Conservation (phyloP, 2,888 invertebrate genomes). For the Harpalus rubripes region DNA sequence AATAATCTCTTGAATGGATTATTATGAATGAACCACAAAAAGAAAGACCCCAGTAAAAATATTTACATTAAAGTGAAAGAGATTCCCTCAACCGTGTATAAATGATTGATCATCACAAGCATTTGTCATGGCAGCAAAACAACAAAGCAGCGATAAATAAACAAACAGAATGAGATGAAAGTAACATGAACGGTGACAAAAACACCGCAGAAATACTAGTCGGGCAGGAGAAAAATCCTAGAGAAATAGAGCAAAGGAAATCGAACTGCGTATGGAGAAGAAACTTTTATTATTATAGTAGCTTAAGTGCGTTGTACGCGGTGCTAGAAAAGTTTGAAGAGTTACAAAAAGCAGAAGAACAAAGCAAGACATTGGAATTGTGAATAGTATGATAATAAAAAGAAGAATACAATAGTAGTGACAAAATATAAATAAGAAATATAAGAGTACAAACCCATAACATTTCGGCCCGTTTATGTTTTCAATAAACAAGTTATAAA, state of each 20-base stretch:
- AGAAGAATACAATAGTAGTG: too few relatives aligned
- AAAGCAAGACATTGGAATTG: not conserved
- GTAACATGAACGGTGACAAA: slow-evolving; percentile 45
- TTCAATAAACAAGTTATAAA: too few relatives aligned
- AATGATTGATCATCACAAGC: slow-evolving; percentile 47
- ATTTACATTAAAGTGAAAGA: slow-evolving; percentile 39
- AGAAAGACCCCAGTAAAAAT: slow-evolving; percentile 3
- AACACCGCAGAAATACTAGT: slow-evolving; percentile 25
- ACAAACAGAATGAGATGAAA: slow-evolving; percentile 39
- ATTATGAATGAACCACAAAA: not conserved
- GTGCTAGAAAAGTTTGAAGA: slow-evolving; percentile 7
- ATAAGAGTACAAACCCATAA: too few relatives aligned
- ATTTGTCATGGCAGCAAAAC: slow-evolving; percentile 43
- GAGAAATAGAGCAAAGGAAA: slow-evolving; percentile 41
- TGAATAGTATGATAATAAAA: too few relatives aligned
- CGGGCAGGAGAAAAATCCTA: not conserved
- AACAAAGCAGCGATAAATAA: slow-evolving; percentile 39
- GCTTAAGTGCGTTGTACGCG: slow-evolving; percentile 11
- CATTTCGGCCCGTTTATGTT: too few relatives aligned
- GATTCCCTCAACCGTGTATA: slow-evolving; percentile 43
- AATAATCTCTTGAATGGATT: not conserved
- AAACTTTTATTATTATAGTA: slow-evolving; percentile 10
- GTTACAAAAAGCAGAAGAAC: not conserved
- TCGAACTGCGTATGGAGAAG: slow-evolving; percentile 37
- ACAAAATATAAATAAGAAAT: too few relatives aligned